A percentile compares a stretch with the other conserved stretches of the same genome.
These are phyloP conservation scores for Taurulus bubalis DNA, from an alignment of 2,113 vertebrate genomes.

Conservation along the genomic window DNA sequence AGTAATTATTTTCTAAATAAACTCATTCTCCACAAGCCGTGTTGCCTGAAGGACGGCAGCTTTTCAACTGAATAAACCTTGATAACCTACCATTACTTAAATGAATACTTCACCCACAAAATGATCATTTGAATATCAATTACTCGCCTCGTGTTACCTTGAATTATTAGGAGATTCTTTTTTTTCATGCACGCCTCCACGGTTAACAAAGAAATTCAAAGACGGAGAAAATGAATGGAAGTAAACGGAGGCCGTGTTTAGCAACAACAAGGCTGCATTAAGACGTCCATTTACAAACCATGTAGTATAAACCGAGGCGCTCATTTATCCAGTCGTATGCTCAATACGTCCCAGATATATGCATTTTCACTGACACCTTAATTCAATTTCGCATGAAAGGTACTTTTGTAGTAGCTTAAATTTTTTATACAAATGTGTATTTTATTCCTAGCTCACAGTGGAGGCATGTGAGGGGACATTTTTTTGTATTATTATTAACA, in stretches of 20 bases:
- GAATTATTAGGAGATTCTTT: neutral
- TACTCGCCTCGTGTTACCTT: neutral
- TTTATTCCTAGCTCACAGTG: neutral
- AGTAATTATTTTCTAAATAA: constrained; percentile 15
- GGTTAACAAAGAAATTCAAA: neutral
- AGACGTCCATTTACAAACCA: neutral
- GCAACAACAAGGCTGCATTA: neutral
- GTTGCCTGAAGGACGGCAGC: constrained; percentile 9
- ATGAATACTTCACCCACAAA: neutral
- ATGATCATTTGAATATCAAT: neutral
- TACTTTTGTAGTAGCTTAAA: neutral
- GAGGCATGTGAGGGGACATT: neutral
- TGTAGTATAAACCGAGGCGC: neutral
- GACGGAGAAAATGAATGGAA: neutral
- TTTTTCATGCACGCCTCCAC: neutral
- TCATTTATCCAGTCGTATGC: neutral
- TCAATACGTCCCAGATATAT: neutral
- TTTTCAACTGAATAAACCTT: constrained; percentile 2
- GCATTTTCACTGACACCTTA: neutral
- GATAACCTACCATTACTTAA: constrained; percentile 15
- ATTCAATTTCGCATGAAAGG: neutral
- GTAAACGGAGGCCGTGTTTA: neutral
- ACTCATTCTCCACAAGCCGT: neutral
- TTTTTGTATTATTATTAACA: neutral
- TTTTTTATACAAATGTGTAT: neutral